Conservation (phyloP, 2,113 vertebrate species). For the Prunella fulvescens region DNA sequence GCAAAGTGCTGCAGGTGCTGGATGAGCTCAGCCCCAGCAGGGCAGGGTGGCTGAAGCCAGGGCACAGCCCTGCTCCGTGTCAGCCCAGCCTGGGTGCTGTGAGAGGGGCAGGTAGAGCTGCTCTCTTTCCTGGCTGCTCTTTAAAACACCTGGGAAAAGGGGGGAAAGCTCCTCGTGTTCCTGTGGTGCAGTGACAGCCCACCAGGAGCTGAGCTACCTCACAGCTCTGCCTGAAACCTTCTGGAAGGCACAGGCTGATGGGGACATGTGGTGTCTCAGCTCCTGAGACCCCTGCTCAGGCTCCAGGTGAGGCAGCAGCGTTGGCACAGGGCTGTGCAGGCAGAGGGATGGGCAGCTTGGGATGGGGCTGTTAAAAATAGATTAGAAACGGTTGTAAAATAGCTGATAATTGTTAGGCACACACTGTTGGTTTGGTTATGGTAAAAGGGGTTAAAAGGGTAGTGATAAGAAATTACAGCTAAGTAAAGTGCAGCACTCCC, state of each 20-base stretch:
- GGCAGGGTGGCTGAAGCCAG: accelerated
- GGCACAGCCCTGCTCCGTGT: accelerated
- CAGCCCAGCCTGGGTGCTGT: accelerated
- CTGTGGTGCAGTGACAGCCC: accelerated
- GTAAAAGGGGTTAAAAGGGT: too few relatives aligned
- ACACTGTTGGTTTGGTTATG: too few relatives aligned
- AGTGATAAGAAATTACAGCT: too few relatives aligned
- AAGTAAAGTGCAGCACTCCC: too few relatives aligned
- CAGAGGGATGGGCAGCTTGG: too few relatives aligned
- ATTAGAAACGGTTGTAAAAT: too few relatives aligned
- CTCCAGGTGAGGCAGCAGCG: too few relatives aligned
- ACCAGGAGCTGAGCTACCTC: accelerated
- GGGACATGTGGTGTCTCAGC: accelerated
- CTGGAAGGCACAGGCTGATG: accelerated
- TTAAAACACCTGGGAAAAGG: accelerated
- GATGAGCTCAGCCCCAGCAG: accelerated
- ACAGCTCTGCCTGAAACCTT: accelerated
- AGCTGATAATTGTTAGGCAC: too few relatives aligned
- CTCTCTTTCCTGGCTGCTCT: accelerated
- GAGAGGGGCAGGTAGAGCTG: background rate
- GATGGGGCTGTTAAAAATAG: too few relatives aligned
- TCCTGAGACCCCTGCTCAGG: too few relatives aligned
- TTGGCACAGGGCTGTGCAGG: too few relatives aligned
- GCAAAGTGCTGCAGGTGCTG: accelerated
- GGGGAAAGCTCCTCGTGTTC: accelerated